A percentile compares a stretch with the other conserved stretches of the same genome.
phyloP scores from a whole-genome alignment of 2,888 invertebrate species.

The Conops quadrifasciatus region DNA sequence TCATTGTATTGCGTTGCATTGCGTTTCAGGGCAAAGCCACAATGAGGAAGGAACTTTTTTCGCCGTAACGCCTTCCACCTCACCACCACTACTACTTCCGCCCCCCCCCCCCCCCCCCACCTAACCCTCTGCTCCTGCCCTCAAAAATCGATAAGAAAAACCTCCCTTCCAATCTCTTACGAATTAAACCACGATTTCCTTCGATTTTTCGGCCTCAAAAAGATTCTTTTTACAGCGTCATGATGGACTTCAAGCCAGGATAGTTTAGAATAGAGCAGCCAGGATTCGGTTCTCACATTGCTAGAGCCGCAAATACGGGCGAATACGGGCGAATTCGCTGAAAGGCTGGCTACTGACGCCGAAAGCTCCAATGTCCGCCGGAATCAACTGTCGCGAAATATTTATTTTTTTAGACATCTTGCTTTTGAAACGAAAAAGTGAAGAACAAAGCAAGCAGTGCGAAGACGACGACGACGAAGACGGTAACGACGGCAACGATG shows the following conservation, averaged over 20 bases:
- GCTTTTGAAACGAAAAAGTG: constrained; percentile 62
- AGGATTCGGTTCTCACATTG: background rate
- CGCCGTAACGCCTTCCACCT: no score
- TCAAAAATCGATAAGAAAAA: background rate
- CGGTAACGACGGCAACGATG: constrained; percentile 47
- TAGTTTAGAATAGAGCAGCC: constrained; percentile 26
- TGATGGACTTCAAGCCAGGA: constrained; percentile 47
- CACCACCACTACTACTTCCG: no score
- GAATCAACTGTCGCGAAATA: constrained; percentile 64
- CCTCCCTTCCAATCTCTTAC: no score
- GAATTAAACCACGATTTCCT: no score
- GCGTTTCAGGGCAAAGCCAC: no score
- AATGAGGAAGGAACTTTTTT: no score
- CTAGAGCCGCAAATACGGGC: background rate
- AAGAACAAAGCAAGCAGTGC: constrained; percentile 60
- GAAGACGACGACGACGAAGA: constrained; percentile 45
- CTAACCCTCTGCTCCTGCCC: background rate
- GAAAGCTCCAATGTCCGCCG: constrained; percentile 60
- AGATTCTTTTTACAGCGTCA: constrained; percentile 40
- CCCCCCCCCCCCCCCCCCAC: background rate
- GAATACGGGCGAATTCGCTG: background rate
- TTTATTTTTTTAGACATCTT: constrained; percentile 64
- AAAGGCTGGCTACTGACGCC: background rate
- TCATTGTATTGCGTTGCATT: no score
- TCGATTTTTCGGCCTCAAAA: background rate